Percentiles rank a stretch among this genome's conserved stretches.
Conservation (phyloP, 2,113 vertebrate species). For the Antechinus flavipes region DNA sequence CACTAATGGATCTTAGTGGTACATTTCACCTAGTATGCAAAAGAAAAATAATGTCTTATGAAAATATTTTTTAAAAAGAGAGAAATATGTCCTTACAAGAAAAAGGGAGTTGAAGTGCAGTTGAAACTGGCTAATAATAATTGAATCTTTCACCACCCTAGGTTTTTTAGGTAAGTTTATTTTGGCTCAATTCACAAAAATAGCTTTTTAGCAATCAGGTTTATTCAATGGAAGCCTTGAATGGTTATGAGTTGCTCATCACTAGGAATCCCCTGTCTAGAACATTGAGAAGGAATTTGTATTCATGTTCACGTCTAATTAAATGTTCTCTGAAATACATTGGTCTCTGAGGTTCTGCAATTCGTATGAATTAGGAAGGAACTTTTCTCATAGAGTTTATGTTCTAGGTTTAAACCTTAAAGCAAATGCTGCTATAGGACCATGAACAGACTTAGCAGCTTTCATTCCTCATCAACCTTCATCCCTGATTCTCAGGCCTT, state of each 20-base stretch:
- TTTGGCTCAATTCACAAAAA: not conserved
- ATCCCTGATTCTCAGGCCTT: not conserved
- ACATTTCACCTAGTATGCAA: not conserved
- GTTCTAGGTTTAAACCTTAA: not conserved
- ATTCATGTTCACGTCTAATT: not conserved
- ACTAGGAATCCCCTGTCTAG: not conserved
- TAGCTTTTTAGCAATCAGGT: not conserved
- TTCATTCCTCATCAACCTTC: not conserved
- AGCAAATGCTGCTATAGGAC: not conserved
- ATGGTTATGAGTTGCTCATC: not conserved
- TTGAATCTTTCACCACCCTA: not conserved
- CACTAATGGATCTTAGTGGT: not conserved
- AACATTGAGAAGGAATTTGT: not conserved
- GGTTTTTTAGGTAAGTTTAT: not conserved
- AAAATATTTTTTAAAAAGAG: not conserved
- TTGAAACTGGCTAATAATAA: not conserved
- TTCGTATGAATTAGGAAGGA: not conserved
- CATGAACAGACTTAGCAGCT: not conserved
- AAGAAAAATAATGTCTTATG: not conserved
- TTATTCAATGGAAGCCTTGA: not conserved
- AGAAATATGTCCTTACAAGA: not conserved
- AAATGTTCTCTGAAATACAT: not conserved
- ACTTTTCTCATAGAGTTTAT: not conserved
- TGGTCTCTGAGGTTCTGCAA: not conserved
- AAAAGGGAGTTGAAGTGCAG: too few species aligned